Evolutionary conservation across 2,113 vertebrate species (phyloP).

Genomic region (Piaya cayana): DNA sequence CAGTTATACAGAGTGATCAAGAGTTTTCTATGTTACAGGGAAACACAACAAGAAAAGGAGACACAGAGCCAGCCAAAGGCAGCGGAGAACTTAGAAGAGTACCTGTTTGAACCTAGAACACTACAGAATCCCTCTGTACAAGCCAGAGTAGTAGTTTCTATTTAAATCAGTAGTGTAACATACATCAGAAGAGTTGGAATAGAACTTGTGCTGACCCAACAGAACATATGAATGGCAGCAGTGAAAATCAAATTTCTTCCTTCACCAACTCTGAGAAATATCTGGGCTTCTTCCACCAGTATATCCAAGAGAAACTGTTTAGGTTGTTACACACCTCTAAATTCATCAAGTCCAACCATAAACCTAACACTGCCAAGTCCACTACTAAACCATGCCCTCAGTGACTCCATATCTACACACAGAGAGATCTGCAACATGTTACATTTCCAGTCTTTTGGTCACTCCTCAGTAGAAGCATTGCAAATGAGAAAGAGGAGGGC

Average conservation of each 20-base stretch:
- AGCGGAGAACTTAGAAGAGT: not conserved
- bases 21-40: not conserved
- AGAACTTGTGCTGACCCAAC: not conserved
- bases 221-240: not conserved
- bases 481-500: not conserved
- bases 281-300: not conserved
- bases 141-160: rapidly evolving
- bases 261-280: not conserved
- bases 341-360: too few relatives aligned
- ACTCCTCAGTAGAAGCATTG: not conserved
- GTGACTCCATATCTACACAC: too few relatives aligned
- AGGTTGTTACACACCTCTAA: too few relatives aligned
- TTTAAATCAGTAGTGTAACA: rapidly evolving
- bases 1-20: not conserved
- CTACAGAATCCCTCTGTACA: not conserved
- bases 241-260: not conserved
- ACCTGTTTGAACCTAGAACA: not conserved
- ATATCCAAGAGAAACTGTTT: too few relatives aligned
- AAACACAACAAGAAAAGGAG: not conserved
- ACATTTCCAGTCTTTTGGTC: not conserved
- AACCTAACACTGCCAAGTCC: too few relatives aligned
- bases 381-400: too few relatives aligned
- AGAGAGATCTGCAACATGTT: not conserved
- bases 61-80: not conserved
- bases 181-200: not conserved